Conservation (phyloP, 2,888 invertebrate species). For the Mythimna albipuncta region DNA sequence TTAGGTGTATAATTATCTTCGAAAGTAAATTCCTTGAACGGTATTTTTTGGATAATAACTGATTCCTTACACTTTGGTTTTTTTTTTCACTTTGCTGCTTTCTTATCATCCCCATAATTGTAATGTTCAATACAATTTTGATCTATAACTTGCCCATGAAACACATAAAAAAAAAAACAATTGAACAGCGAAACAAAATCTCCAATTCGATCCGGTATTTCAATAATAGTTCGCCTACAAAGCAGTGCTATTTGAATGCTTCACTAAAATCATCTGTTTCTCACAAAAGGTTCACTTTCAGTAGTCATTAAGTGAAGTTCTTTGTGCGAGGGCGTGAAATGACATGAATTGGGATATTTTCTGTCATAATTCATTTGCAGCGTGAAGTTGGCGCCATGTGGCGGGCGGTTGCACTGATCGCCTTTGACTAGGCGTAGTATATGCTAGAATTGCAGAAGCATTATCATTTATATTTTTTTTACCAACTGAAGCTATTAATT, state of each 20-base stretch:
- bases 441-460: slow-evolving; percentile 30
- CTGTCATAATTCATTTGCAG: slow-evolving; percentile 77
- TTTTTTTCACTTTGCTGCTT: no score
- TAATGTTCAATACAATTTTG: no score
- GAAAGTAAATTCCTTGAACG: no score
- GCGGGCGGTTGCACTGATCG: slow-evolving; percentile 67
- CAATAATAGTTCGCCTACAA: slow-evolving; percentile 39
- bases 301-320: slow-evolving; percentile 59
- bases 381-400: slow-evolving; percentile 85
- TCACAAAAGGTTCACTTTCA: slow-evolving; percentile 55
- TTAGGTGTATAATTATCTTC: no score
- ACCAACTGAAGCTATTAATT: neutral
- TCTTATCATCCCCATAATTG: no score
- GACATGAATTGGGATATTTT: slow-evolving; percentile 68
- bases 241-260: slow-evolving; percentile 35
- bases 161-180: slow-evolving; percentile 11
- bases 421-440: slow-evolving; percentile 66
- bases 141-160: neutral
- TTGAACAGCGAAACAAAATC: slow-evolving; percentile 14
- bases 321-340: slow-evolving; percentile 78
- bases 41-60: no score
- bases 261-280: slow-evolving; percentile 44
- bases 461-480: neutral
- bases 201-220: slow-evolving; percentile 49
- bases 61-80: no score